phyloP scores from a whole-genome alignment of 37 sponge, comb jelly and placozoan genomes.

The Beroe ovata region DNA sequence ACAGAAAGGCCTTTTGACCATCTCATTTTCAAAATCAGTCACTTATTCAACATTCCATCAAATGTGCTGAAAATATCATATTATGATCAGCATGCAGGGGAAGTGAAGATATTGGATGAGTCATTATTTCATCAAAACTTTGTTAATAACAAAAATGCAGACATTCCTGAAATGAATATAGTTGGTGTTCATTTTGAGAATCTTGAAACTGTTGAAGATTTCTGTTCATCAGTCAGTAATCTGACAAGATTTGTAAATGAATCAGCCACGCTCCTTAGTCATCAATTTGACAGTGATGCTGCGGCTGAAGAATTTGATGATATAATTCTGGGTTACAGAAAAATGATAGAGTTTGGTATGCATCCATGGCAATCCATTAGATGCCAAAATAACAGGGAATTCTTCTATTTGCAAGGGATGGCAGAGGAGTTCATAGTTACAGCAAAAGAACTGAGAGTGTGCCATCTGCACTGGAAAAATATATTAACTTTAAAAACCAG shows the following conservation, averaged over 20 bases:
- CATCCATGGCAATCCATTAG: neutral
- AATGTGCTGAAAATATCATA: neutral
- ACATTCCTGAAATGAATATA: neutral
- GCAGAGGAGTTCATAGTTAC: neutral
- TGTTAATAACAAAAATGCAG: neutral
- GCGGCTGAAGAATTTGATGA: neutral
- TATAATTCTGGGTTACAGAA: neutral
- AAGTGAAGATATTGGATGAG: neutral
- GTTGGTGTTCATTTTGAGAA: slow-evolving; percentile 11
- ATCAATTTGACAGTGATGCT: neutral
- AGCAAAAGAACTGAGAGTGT: neutral
- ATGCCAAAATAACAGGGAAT: slow-evolving; percentile 15
- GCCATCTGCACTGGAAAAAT: neutral
- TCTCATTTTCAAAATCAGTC: neutral
- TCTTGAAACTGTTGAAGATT: slow-evolving; percentile 23
- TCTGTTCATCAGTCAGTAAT: neutral
- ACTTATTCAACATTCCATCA: neutral
- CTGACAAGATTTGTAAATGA: neutral
- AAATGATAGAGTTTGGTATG: slow-evolving; percentile 2
- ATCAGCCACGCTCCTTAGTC: neutral
- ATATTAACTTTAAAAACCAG: neutral
- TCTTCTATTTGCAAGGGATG: neutral
- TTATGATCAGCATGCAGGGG: neutral
- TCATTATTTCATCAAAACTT: neutral
- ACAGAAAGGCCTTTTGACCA: neutral